Conservation (phyloP, 2,113 vertebrate genomes). For the Nyctereutes procyonoides region DNA sequence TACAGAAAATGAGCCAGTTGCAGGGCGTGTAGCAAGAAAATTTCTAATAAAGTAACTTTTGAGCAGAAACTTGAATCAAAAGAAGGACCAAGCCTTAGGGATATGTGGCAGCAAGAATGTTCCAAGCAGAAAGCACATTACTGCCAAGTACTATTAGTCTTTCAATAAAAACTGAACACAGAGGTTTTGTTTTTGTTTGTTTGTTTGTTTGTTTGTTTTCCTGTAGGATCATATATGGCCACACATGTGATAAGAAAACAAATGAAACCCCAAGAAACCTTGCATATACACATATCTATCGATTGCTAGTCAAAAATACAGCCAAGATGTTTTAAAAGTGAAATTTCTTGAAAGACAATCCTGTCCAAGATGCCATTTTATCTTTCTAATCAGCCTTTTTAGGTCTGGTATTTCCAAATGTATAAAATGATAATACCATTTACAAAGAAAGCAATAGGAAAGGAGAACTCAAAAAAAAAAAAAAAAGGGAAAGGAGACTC, state of each 20-base stretch:
- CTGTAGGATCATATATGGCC: neutral
- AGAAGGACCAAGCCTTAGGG: neutral
- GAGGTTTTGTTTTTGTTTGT: neutral
- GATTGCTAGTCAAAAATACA: neutral
- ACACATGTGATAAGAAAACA: neutral
- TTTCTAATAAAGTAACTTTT: neutral
- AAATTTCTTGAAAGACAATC: neutral
- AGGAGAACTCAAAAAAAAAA: neutral
- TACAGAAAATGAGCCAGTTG: neutral
- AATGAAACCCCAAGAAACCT: neutral
- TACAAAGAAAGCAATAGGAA: neutral
- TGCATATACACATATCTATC: neutral
- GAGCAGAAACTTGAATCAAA: neutral
- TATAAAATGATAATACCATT: neutral
- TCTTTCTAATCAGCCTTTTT: neutral
- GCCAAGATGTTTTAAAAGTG: neutral
- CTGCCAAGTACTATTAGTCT: no score
- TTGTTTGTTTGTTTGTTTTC: neutral
- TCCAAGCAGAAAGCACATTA: neutral
- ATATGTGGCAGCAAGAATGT: neutral
- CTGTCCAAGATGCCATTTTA: neutral
- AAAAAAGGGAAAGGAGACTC: no score
- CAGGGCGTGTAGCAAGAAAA: neutral
- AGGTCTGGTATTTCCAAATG: neutral
- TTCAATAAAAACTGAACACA: neutral